Conservation (phyloP, 2,888 invertebrate species). For the Perithous albicinctus region DNA sequence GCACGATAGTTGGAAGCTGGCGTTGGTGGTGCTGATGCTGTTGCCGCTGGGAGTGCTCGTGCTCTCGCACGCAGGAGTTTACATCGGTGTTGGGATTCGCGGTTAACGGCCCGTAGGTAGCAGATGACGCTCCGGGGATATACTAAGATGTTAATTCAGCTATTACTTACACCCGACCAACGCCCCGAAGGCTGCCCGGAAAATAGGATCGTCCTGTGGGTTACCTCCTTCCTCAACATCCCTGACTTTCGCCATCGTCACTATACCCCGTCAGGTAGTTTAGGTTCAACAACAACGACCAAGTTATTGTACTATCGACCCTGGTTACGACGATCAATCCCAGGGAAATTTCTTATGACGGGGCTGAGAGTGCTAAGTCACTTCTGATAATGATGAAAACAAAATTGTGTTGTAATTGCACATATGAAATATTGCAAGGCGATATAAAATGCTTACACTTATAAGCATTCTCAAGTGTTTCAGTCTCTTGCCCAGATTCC, state of each 20-base stretch:
- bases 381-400: too few species aligned
- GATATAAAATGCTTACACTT: too few species aligned
- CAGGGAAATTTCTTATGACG: not conserved
- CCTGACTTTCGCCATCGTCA: constrained; percentile 25
- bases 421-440: too few species aligned
- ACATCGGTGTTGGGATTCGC: constrained; percentile 59
- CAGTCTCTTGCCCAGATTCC: too few species aligned
- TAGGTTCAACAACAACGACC: constrained; percentile 69
- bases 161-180: constrained; percentile 80
- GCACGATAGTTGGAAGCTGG: constrained; percentile 53
- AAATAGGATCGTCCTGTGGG: constrained; percentile 69
- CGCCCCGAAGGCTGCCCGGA: constrained; percentile 73
- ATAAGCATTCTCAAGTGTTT: too few species aligned
- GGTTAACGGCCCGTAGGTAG: constrained; percentile 78
- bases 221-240: constrained; percentile 15
- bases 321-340: constrained; percentile 4
- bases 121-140: constrained; percentile 83
- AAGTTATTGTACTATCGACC: constrained; percentile 58
- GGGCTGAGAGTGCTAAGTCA: too few species aligned
- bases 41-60: not conserved
- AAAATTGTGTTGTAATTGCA: too few species aligned
- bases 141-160: constrained; percentile 83
- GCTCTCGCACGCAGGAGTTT: not conserved
- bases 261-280: constrained; percentile 58
- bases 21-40: constrained; percentile 42